phyloP scores from a whole-genome alignment of 2,888 invertebrate species.

The Panzeria rudis region DNA sequence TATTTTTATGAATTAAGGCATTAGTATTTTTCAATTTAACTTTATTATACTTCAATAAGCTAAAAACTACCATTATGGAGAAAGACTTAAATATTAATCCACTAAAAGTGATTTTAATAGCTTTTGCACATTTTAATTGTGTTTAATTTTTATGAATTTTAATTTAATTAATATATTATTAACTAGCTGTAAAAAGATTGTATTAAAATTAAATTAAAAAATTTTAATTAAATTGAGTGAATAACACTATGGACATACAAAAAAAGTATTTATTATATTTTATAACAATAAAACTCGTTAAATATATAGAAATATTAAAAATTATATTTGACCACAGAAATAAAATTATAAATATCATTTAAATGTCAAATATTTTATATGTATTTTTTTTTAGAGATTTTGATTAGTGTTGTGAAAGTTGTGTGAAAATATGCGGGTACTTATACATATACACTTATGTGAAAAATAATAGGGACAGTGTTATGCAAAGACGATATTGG shows the following conservation, averaged over 20 bases:
- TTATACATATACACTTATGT: too few relatives aligned
- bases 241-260: constrained; percentile 3
- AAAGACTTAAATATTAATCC: constrained; percentile 7
- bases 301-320: constrained; percentile 35
- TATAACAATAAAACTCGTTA: background rate
- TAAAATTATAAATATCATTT: constrained; percentile 49
- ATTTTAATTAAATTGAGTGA: constrained; percentile 40
- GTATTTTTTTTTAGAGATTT: background rate
- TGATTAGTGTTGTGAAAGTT: background rate
- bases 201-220: background rate
- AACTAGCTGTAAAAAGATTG: constrained; percentile 46
- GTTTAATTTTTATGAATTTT: constrained; percentile 5
- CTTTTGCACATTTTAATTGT: constrained; percentile 5
- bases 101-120: background rate
- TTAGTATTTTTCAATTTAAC: background rate
- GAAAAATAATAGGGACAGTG: too few relatives aligned
- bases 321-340: constrained; percentile 53
- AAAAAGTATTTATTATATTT: constrained; percentile 1
- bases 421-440: too few relatives aligned
- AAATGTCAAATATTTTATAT: constrained; percentile 16
- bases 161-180: constrained; percentile 45
- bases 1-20: too few relatives aligned
- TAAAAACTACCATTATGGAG: background rate
- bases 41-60: background rate
- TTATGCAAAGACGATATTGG: too few relatives aligned